Evolutionary conservation across 2,113 vertebrate species (phyloP).

Genomic region (Strix aluco): DNA sequence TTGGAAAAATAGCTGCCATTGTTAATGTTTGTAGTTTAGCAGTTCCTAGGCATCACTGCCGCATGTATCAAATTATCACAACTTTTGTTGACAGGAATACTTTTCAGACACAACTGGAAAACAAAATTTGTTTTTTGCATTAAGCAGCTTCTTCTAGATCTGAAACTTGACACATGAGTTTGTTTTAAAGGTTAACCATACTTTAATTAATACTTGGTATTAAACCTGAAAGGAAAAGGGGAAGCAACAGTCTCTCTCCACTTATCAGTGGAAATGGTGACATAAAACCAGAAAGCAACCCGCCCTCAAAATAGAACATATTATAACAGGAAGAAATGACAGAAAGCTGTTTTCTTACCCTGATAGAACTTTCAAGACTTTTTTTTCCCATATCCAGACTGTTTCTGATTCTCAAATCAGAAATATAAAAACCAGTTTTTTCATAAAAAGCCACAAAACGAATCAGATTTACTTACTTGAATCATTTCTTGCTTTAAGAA

Average conservation of each 20-base stretch:
- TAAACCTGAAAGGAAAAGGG: neutral
- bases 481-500: neutral
- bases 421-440: neutral
- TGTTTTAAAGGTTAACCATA: slow-evolving; percentile 24
- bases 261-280: neutral
- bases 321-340: neutral
- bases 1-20: neutral
- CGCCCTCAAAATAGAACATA: neutral
- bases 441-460: neutral
- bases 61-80: neutral
- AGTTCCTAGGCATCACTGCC: neutral
- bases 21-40: neutral
- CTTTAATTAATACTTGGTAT: slow-evolving; percentile 40
- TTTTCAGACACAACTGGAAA: slow-evolving; percentile 12
- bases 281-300: neutral
- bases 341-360: neutral
- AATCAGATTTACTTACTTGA: neutral
- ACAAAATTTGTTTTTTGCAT: neutral
- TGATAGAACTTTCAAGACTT: neutral
- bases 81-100: neutral
- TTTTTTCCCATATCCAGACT: neutral
- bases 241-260: slow-evolving; percentile 7
- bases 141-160: slow-evolving; percentile 1
- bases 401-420: neutral
- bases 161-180: neutral